These are phyloP conservation scores for Palloptera scutellata DNA, from an alignment of 2,888 invertebrate genomes.

Conservation along the genomic window DNA sequence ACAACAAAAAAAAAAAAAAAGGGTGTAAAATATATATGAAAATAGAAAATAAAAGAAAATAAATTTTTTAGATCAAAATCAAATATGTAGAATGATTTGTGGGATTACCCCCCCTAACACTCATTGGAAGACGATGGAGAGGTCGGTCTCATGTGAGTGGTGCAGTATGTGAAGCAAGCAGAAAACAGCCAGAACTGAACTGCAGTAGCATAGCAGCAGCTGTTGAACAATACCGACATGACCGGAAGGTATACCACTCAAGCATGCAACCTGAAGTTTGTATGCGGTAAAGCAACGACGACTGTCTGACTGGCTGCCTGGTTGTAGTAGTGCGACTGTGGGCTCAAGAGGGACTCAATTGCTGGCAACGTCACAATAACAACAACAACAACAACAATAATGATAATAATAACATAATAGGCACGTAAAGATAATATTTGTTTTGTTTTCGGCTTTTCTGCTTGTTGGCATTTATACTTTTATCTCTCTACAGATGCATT, in stretches of 20 bases:
- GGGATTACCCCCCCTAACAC: not conserved
- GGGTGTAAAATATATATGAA: no score
- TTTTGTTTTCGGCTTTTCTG: constrained; percentile 11
- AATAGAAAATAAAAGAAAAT: not conserved
- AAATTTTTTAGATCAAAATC: not conserved
- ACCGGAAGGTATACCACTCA: constrained; percentile 12
- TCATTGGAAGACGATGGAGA: no score
- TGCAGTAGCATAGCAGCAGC: not conserved
- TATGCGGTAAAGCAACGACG: not conserved
- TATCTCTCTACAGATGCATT: no score
- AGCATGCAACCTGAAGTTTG: constrained; percentile 5
- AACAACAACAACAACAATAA: not conserved
- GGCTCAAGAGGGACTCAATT: no score
- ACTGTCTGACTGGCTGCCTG: not conserved
- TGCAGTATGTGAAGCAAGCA: no score
- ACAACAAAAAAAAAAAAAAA: not conserved
- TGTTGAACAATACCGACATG: not conserved
- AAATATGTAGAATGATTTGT: not conserved
- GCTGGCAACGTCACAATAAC: not conserved
- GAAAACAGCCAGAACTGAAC: not conserved
- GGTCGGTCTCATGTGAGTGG: no score
- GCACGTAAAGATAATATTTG: constrained; percentile 30
- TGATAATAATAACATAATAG: constrained; percentile 7
- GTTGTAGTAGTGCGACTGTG: no score
- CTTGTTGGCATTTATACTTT: no score